Percentiles rank a stretch among this genome's conserved stretches.
phyloP scores from a whole-genome alignment of 1,140 invertebrate species.

The Drosophila setifemur region DNA sequence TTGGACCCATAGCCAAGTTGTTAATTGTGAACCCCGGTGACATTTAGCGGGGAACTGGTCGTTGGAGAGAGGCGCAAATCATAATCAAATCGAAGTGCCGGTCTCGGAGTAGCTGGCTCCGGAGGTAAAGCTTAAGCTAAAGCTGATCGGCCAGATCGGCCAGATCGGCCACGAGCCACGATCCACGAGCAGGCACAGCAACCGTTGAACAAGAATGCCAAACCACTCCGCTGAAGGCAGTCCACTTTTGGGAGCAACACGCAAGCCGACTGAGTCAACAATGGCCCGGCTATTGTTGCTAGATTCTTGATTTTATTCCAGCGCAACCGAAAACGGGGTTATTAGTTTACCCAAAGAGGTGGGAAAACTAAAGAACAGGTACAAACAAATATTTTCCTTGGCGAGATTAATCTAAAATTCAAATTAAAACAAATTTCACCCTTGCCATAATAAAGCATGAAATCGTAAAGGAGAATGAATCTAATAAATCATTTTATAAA shows the following conservation, averaged over 20 bases:
- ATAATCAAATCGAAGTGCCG: conserved; percentile 65
- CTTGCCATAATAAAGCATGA: too few species aligned
- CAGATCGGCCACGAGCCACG: conserved; percentile 33
- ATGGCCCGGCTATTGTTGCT: conserved; percentile 43
- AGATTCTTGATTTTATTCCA: conserved; percentile 7
- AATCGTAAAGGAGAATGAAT: too few species aligned
- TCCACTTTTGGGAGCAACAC: conserved; percentile 62
- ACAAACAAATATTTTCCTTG: too few species aligned
- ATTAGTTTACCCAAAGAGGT: conserved; percentile 2
- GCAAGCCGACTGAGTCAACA: conserved; percentile 56
- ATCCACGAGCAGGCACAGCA: too few species aligned
- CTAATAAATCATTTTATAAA: too few species aligned
- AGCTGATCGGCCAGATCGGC: conserved; percentile 21
- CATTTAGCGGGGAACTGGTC: conserved; percentile 63
- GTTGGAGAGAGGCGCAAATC: conserved; percentile 20
- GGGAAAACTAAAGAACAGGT: not conserved
- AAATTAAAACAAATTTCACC: not conserved
- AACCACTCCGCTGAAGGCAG: conserved; percentile 60
- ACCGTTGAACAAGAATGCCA: conserved; percentile 64
- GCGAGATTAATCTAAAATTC: too few species aligned
- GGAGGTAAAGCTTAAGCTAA: conserved; percentile 2
- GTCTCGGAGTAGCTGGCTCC: conserved; percentile 24
- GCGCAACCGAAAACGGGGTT: conserved; percentile 16
- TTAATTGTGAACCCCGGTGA: conserved; percentile 57
- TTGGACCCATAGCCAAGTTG: conserved; percentile 1